Percentiles rank a stretch among this genome's conserved stretches.
Conservation (phyloP, 2,797 vertebrate genomes). For the Novumbra hubbsi region DNA sequence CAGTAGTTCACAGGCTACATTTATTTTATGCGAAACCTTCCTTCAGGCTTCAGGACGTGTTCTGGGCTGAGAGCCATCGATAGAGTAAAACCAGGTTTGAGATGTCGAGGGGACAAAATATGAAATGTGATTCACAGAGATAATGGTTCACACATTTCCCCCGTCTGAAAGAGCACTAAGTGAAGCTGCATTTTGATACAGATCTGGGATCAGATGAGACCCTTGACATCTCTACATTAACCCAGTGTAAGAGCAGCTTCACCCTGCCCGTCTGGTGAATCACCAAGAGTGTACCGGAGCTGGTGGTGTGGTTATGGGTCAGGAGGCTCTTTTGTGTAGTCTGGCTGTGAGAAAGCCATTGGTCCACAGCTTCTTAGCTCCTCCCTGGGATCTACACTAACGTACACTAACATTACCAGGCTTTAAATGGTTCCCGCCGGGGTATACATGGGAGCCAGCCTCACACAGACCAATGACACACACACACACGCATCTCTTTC, state of each 20-base stretch:
- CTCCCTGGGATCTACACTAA: slow-evolving; percentile 24
- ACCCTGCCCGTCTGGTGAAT: neutral
- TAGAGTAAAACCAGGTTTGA: slow-evolving; percentile 38
- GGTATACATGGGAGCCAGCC: slow-evolving; percentile 18
- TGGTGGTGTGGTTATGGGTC: slow-evolving; percentile 17
- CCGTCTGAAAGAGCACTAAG: slow-evolving; percentile 10
- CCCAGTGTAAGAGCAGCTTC: too few species aligned
- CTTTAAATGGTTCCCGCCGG: slow-evolving; percentile 54
- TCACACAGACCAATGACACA: slow-evolving; percentile 31
- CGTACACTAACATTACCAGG: slow-evolving; percentile 58
- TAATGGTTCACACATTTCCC: slow-evolving; percentile 11
- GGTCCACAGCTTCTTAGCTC: slow-evolving; percentile 38
- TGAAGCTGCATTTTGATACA: slow-evolving; percentile 26
- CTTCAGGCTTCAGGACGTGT: slow-evolving; percentile 26
- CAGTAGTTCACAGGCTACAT: slow-evolving; percentile 29
- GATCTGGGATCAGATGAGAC: neutral
- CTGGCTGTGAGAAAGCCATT: slow-evolving; percentile 48
- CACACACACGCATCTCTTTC: slow-evolving; percentile 7
- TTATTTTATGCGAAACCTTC: slow-evolving; percentile 52
- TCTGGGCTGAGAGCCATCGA: slow-evolving; percentile 18
- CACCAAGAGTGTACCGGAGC: slow-evolving; percentile 17
- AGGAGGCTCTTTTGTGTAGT: slow-evolving; percentile 46
- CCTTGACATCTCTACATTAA: slow-evolving; percentile 19
- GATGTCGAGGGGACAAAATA: slow-evolving; percentile 28
- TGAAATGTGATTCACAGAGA: slow-evolving; percentile 44